A percentile compares a stretch with the other conserved stretches of the same genome.
These are phyloP conservation scores for Carassius auratus DNA, from an alignment of 2,113 vertebrate genomes.

Conservation along the genomic window DNA sequence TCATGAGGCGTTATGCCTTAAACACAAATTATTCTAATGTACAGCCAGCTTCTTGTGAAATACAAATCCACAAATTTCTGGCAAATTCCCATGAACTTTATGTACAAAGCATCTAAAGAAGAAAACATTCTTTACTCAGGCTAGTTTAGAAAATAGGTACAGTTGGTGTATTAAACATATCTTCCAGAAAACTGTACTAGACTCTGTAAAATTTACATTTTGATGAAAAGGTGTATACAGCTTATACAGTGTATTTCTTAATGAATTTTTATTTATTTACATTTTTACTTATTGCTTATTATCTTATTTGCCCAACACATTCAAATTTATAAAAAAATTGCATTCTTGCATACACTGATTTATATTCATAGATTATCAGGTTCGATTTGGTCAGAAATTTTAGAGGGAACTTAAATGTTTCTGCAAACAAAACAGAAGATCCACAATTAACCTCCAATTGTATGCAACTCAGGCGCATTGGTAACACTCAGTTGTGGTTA, in stretches of 20 bases:
- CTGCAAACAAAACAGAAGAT: too few relatives aligned
- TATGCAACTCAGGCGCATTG: background rate
- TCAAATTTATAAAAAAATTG: too few relatives aligned
- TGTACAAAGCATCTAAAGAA: background rate
- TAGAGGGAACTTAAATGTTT: too few relatives aligned
- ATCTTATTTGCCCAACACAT: too few relatives aligned
- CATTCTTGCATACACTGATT: too few relatives aligned
- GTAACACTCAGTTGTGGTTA: background rate
- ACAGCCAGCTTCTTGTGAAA: background rate
- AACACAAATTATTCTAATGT: constrained; percentile 2
- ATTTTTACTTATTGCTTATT: too few relatives aligned
- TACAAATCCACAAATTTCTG: constrained; percentile 1
- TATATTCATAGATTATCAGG: too few relatives aligned
- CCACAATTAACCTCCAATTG: too few relatives aligned
- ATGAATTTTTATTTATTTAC: too few relatives aligned
- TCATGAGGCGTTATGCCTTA: background rate
- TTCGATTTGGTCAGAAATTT: too few relatives aligned
- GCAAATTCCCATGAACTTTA: background rate
- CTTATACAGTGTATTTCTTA: too few relatives aligned
- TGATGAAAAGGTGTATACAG: too few relatives aligned
- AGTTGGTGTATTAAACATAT: background rate
- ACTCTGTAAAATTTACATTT: background rate
- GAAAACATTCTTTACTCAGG: background rate
- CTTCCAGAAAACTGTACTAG: background rate
- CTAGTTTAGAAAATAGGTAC: background rate